phyloP scores from a whole-genome alignment of 2,888 invertebrate genomes.

The Morpho deidamia region DNA sequence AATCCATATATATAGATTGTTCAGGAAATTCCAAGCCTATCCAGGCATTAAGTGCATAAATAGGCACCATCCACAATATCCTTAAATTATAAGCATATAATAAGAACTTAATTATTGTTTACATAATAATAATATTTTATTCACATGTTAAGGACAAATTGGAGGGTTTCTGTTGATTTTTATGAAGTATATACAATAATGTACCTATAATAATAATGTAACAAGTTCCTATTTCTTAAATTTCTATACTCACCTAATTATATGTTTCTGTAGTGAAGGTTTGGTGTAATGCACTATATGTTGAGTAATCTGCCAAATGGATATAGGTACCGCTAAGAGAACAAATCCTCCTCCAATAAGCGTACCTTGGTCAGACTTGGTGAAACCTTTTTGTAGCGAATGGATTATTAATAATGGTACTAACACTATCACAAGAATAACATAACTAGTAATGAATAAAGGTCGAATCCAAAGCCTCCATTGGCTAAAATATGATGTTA shows the following conservation, averaged over 20 bases:
- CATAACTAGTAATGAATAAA: slow-evolving; percentile 87
- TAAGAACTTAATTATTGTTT: slow-evolving; percentile 6
- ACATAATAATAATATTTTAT: slow-evolving; percentile 5
- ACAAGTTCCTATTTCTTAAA: neutral
- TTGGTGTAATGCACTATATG: slow-evolving; percentile 96
- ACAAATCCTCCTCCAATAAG: slow-evolving; percentile 95
- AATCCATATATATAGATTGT: slow-evolving; percentile 95
- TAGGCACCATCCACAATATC: slow-evolving; percentile 98
- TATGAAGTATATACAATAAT: neutral
- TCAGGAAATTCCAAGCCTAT: slow-evolving; percentile 91
- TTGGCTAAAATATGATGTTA: slow-evolving; percentile 59
- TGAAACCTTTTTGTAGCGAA: slow-evolving; percentile 87
- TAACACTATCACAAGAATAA: slow-evolving; percentile 88
- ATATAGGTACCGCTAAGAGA: slow-evolving; percentile 92
- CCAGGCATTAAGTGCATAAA: slow-evolving; percentile 97
- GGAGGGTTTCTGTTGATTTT: neutral
- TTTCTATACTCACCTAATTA: slow-evolving; percentile 85
- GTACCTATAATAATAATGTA: neutral
- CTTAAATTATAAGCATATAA: slow-evolving; percentile 65
- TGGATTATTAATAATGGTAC: slow-evolving; percentile 90
- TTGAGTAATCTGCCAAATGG: slow-evolving; percentile 96
- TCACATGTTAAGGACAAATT: neutral
- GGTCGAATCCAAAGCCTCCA: slow-evolving; percentile 97
- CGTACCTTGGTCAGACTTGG: slow-evolving; percentile 87
- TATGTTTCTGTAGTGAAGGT: slow-evolving; percentile 94